Evolutionary conservation across 2,113 vertebrate genomes (phyloP).

Genomic region (Gallinago undulata): DNA sequence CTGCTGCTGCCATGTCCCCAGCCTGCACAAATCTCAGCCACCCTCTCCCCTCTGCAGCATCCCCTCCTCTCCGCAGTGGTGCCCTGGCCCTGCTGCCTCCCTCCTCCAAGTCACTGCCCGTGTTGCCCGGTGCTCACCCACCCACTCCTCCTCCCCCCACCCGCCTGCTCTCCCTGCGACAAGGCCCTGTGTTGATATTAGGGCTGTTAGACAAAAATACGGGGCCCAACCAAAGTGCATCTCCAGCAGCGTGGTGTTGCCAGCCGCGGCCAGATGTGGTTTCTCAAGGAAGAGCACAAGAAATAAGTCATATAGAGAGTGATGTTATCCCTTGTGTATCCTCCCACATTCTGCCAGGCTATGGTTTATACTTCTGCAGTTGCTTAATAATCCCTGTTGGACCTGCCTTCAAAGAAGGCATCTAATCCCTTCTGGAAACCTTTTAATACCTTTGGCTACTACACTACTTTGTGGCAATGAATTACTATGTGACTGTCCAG

Average conservation of each 20-base stretch:
- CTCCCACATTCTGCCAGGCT: background rate
- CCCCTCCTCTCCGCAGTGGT: rapidly evolving
- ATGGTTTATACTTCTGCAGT: slow-evolving; percentile 1
- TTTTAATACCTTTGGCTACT: slow-evolving; percentile 5
- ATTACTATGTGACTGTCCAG: background rate
- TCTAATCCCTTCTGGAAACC: slow-evolving; percentile 28
- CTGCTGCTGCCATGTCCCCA: rapidly evolving
- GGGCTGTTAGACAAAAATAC: rapidly evolving
- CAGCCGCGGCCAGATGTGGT: background rate
- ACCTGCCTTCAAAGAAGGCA: background rate
- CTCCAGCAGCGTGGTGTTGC: background rate
- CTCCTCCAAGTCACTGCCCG: rapidly evolving
- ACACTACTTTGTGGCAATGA: background rate
- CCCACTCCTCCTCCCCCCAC: rapidly evolving
- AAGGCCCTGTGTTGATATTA: background rate
- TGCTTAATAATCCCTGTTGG: background rate
- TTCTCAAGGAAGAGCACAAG: slow-evolving; percentile 7
- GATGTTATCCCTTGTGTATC: background rate
- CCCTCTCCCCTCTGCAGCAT: background rate
- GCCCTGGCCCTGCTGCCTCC: background rate
- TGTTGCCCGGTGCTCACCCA: rapidly evolving
- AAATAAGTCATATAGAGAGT: background rate
- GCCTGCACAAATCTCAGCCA: background rate
- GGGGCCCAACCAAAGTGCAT: background rate
- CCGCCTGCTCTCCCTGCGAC: background rate